These are phyloP conservation scores for Silurus aristotelis DNA, from an alignment of 2,797 vertebrate species.

Conservation along the genomic window DNA sequence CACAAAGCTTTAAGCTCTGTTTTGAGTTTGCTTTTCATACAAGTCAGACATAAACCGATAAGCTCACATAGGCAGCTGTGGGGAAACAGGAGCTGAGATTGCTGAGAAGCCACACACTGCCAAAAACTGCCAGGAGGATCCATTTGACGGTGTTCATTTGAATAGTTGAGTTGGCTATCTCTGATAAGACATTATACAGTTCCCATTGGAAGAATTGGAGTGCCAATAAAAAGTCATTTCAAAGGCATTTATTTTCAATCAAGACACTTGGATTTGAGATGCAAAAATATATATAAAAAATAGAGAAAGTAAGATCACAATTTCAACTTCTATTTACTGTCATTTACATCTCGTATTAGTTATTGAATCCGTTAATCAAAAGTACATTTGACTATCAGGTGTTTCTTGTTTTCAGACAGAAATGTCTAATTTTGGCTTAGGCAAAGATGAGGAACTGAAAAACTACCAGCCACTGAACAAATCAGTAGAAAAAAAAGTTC, in stretches of 20 bases:
- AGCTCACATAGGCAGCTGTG: background rate
- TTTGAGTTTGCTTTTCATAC: background rate
- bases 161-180: background rate
- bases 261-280: background rate
- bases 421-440: no score
- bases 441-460: no score
- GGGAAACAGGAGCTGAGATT: background rate
- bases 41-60: background rate
- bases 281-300: background rate
- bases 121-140: background rate
- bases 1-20: constrained; percentile 12
- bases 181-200: background rate
- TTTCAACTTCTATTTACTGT: background rate
- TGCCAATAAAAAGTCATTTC: background rate
- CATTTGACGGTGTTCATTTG: background rate
- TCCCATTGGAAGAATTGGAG: background rate
- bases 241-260: no score
- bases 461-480: background rate
- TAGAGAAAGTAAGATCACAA: background rate
- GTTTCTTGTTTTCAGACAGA: background rate
- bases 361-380: background rate
- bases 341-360: background rate
- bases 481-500: background rate
- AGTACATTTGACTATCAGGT: background rate
- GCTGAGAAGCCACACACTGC: background rate